Base-by-base conservation (phyloP, 2,113 vertebrate species). In the Erinaceus europaeus region DNA sequence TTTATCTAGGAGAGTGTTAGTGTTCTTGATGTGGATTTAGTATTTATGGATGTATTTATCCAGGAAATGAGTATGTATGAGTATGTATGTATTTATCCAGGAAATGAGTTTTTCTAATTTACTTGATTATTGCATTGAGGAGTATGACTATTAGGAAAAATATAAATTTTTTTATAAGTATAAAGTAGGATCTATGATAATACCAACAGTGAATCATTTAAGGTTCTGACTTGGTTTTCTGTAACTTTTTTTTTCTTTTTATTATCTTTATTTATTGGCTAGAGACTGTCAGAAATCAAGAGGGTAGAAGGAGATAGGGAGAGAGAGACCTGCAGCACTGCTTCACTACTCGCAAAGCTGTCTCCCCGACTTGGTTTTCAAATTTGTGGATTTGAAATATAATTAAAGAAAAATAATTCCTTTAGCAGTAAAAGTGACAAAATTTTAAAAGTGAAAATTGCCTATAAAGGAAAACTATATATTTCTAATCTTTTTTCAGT, bases 161-260 rank as follows among this genome's bases (percentile, higher is more conserved):
- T 11, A 55, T 32, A n/a, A 76, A 71, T 20, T 14, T 91, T 84
- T 73, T n/a, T 91, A 5, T 86, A 83, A 71, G 44, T 36, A 1
- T 82, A 32, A 75, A 44, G 83, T 85, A 40, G 38, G 74, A 81
- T 87, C 20, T 78, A 4, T 90, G 86, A 46, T 75, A 68, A 18
- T 84, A 81, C 20, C n/a, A n/a, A n/a, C n/a, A n/a, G n/a, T 78
- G 42, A 88, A 61, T 64, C 79, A 59, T 40, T 88, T 90, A 82
- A 93, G 42, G 36, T 85, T 29, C 2, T 83, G 17, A 48, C 50
- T 78, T 67, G 13, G n/a, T n/a, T n/a, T n/a, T n/a, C n/a, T n/a
- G n/a, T n/a, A n/a, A n/a, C n/a, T n/a, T n/a, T n/a, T n/a, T n/a
- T n/a, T n/a, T n/a, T n/a, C n/a, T n/a, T n/a, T n/a, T n/a, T n/a